Evolutionary conservation across 1,140 invertebrate species (phyloP).

Genomic region (Plectus sambesii): DNA sequence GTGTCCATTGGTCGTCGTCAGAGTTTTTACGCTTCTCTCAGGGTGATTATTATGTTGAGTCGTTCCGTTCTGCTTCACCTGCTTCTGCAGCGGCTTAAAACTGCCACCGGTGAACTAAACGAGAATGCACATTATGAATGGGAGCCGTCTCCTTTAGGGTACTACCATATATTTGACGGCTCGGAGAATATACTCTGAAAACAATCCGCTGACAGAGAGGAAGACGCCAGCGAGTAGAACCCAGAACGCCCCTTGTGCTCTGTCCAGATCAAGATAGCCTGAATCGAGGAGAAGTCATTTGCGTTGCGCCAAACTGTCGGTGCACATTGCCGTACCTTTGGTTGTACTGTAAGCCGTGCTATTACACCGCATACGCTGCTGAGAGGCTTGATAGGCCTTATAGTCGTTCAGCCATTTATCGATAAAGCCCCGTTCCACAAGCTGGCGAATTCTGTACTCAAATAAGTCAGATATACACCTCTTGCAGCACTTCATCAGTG

Average conservation of each 20-base stretch:
- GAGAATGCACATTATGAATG: too few relatives aligned
- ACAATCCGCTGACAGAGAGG: conserved; percentile 7
- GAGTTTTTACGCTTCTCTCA: too few relatives aligned
- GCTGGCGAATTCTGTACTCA: conserved; percentile 21
- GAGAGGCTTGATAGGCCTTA: conserved; percentile 12
- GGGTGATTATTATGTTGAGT: too few relatives aligned
- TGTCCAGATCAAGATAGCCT: conserved; percentile 22
- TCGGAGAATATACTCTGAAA: conserved; percentile 11
- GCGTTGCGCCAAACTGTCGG: too few relatives aligned
- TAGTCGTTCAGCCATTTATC: conserved; percentile 25
- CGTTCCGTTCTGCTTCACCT: too few relatives aligned
- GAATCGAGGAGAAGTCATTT: not conserved
- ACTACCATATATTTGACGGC: conserved; percentile 8
- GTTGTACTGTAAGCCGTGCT: conserved; percentile 2
- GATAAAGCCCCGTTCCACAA: conserved; percentile 26
- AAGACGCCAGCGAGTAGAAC: conserved; percentile 15
- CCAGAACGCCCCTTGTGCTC: conserved; percentile 26
- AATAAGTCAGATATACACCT: too few relatives aligned
- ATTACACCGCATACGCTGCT: conserved; percentile 18
- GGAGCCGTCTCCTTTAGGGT: too few relatives aligned
- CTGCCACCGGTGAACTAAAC: too few relatives aligned
- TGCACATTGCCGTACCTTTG: too few relatives aligned
- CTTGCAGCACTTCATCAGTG: too few relatives aligned
- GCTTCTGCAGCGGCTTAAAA: too few relatives aligned
- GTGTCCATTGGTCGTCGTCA: too few relatives aligned